Base-by-base conservation (phyloP, 2,797 vertebrate genomes). In the Gallirallus australis region DNA sequence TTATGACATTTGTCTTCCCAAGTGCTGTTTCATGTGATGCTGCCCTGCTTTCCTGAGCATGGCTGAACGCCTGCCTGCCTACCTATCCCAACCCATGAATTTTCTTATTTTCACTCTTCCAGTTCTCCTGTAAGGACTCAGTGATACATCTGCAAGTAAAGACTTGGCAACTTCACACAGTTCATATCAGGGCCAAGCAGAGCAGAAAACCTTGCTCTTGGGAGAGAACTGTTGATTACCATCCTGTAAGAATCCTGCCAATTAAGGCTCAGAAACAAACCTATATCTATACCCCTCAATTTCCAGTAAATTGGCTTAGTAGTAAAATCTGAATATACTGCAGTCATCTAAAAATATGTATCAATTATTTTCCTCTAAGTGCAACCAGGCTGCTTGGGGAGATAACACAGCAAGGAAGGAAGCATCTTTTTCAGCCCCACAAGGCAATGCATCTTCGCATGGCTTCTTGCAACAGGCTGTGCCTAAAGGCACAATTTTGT, bases 401-500 rank as follows among this genome's bases (percentile, higher is more conserved):
- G 76, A 95, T 17, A 81, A 57, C 0, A 4, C 35, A 24, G 37
- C 5, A 61, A 84, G 23, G 73, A 59, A 82, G 52, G 83, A 89
- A 85, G 56, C 11, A 48, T 52, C 33, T 90, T 83, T 70, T 60
- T 54, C 52, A 82, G 52, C 42, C 92, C 59, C 69, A 23, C 1
- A 27, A 72, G 63, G 42, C 50, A 42, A 8, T 11, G 45, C 50
- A 37, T 72, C 45, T 71, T 83, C 84, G 61, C 40, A 17, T 1
- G 12, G 35, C 27, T 59, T 72, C 73, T 80, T 2, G 0, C 72
- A 88, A 65, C 39, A 40, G 84, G n/a, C 82, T 65, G 33, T 52
- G 91, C 95, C 94, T 70, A 47, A 45, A 83, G 89, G 87, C 82
- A 84, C 8, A 63, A 23, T 88, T 91, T 72, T 88, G 79, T 92